phyloP scores from a whole-genome alignment of 2,888 invertebrate genomes.

The Zaprionus lineosus region DNA sequence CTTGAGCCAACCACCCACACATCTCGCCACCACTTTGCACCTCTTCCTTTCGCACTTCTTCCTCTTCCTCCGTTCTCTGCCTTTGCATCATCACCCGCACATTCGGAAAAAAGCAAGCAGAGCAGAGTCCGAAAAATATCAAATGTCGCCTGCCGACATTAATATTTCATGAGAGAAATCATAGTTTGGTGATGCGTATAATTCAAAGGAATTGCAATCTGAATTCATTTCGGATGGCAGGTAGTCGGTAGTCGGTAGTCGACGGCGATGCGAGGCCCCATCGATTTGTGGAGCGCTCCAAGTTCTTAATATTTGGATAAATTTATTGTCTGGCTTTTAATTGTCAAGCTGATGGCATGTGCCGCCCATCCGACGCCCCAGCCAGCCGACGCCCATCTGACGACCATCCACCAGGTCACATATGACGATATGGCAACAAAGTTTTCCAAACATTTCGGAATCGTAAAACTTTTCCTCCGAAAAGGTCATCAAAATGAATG shows the following conservation, averaged over 20 bases:
- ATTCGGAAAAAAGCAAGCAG: constrained; percentile 13
- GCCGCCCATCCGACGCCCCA: background rate
- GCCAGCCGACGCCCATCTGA: background rate
- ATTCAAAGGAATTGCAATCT: constrained; percentile 76
- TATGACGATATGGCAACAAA: constrained; percentile 29
- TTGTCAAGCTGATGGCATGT: constrained; percentile 14
- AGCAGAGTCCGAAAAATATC: constrained; percentile 59
- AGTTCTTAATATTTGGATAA: constrained; percentile 4
- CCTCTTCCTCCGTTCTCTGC: too few species aligned
- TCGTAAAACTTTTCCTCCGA: constrained; percentile 49
- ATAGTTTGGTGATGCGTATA: constrained; percentile 76
- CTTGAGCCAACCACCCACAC: too few species aligned
- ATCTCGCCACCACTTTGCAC: background rate
- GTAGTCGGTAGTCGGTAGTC: background rate
- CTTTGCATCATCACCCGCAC: too few species aligned
- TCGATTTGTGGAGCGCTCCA: constrained; percentile 16
- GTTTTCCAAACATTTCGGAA: constrained; percentile 47
- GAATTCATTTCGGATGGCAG: constrained; percentile 61
- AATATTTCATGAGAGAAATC: constrained; percentile 76
- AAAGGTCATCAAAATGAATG: constrained; percentile 37
- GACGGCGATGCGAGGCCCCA: too few species aligned
- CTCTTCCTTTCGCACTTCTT: background rate
- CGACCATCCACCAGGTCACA: constrained; percentile 3
- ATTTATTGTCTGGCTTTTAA: constrained; percentile 30
- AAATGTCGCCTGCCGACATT: constrained; percentile 73